Base-by-base conservation (phyloP, 64 coral and sea anemone genomes). In the Orbicella faveolata region DNA sequence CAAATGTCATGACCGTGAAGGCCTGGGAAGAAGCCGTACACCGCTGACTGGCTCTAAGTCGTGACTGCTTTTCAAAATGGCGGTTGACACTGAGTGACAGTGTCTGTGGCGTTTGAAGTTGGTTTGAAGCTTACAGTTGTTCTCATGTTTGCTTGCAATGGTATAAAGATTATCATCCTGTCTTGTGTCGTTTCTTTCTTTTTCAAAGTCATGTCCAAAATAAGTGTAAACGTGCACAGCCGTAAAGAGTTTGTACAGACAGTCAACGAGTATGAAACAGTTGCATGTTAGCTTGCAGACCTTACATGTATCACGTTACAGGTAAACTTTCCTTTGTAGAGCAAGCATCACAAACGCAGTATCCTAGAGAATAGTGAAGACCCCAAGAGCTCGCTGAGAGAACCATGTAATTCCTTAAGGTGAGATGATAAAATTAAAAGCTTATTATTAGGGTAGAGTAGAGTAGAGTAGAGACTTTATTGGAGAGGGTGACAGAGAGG, bases 71-170 rank as follows among this genome's bases (percentile, higher is more conserved):
- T 85, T 73, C 65, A 85, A 85, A 36, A 85, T 85, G 82, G 63
- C 65, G 23, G 82, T 72, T 68, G 63, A 44, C 30, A n/a, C 30
- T 30, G 30, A 30, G 17, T 36, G 76, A 36, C 79, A 85, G 23
- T 12, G 7, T 52, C 52, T 44, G 82, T 14, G 53, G 61, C 11
- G 80, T 83, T 0, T 21, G 19, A 62, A 81, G 59, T 3, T 21
- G 67, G 25, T 23, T 70, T 70, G 20, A 26, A 70, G 21, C 9
- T 1, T 2, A 67, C 39, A 21, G 34, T 23, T 5, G 52, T n/a
- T 69, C 19, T 5, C 2, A 26, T 67, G 64, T 41, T 34, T 85
- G 36, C 82, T 53, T 85, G 82, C 82, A 85, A 85, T 85, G 82
- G 82, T 85, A 85, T 30, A 39, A 52, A 52, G 21, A 14, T 59